Evolutionary conservation across 2,797 vertebrate species (phyloP).

Genomic region (Oreochromis mossambicus): DNA sequence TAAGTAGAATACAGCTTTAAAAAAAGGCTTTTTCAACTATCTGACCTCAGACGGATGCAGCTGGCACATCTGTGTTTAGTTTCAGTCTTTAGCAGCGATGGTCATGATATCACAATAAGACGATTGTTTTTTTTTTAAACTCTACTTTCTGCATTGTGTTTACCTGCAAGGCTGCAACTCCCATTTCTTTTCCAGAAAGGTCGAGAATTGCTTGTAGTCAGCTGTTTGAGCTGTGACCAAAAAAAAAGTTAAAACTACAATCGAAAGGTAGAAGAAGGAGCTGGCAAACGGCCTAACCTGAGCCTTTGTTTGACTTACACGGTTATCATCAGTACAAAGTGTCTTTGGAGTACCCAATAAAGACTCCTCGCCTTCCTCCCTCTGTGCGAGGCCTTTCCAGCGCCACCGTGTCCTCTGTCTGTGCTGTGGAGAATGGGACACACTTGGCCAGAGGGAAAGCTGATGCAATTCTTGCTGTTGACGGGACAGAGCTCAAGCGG

Average conservation of each 20-base stretch:
- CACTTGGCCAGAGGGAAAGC: constrained; percentile 41
- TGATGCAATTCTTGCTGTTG: constrained; percentile 46
- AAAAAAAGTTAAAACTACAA: background rate
- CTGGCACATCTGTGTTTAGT: background rate
- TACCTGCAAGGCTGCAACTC: background rate
- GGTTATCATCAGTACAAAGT: background rate
- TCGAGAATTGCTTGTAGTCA: background rate
- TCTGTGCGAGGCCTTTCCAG: background rate
- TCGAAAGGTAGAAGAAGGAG: background rate
- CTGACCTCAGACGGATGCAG: background rate
- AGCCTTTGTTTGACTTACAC: background rate
- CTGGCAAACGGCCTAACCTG: background rate
- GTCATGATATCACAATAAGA: background rate
- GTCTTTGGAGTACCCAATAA: background rate
- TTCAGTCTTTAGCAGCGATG: background rate
- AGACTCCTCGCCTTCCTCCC: background rate
- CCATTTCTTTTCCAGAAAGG: background rate
- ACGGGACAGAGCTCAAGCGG: constrained; percentile 22
- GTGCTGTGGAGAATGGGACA: constrained; percentile 10
- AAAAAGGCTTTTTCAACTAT: background rate
- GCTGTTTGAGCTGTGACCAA: background rate
- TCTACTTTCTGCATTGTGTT: background rate
- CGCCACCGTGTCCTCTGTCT: background rate
- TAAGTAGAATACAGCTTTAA: background rate
- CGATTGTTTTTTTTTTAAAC: accelerated